These are phyloP conservation scores for Otis tarda DNA, from an alignment of 2,113 vertebrate genomes.

Conservation along the genomic window DNA sequence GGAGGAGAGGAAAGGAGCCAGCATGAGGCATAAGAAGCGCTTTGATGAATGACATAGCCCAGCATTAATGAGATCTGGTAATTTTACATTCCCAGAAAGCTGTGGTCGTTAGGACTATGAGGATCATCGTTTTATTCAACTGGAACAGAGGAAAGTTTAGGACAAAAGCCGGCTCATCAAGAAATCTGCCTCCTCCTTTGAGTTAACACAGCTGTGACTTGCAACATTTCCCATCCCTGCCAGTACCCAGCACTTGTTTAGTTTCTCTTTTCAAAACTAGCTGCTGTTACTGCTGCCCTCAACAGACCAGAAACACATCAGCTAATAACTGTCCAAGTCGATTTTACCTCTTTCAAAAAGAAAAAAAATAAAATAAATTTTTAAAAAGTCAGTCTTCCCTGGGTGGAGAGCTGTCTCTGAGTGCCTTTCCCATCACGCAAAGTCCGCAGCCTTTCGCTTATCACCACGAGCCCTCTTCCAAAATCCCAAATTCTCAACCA, in stretches of 20 bases:
- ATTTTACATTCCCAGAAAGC: conserved; percentile 63
- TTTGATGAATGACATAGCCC: conserved; percentile 68
- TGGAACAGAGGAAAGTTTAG: conserved; percentile 14
- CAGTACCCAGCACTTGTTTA: neutral
- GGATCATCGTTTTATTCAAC: neutral
- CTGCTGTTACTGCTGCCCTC: neutral
- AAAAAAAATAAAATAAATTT: neutral
- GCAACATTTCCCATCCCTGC: neutral
- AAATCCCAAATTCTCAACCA: neutral
- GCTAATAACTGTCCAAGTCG: neutral
- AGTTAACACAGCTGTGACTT: neutral
- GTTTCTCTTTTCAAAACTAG: neutral
- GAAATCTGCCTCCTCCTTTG: conserved; percentile 7
- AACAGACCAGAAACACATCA: neutral
- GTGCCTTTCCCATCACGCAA: neutral
- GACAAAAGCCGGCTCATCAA: conserved; percentile 29
- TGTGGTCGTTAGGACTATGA: neutral
- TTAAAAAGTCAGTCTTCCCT: neutral
- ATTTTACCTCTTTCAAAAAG: neutral
- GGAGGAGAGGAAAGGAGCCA: conserved; percentile 41
- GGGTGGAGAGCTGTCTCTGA: neutral
- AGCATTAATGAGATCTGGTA: conserved; percentile 74
- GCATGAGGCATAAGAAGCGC: conserved; percentile 18
- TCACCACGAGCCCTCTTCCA: neutral
- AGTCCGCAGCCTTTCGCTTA: neutral